Percentiles rank a stretch among this genome's conserved stretches.
These are phyloP conservation scores for Lordiphosa clarofinis DNA, from an alignment of 1,140 invertebrate species.

Conservation along the genomic window DNA sequence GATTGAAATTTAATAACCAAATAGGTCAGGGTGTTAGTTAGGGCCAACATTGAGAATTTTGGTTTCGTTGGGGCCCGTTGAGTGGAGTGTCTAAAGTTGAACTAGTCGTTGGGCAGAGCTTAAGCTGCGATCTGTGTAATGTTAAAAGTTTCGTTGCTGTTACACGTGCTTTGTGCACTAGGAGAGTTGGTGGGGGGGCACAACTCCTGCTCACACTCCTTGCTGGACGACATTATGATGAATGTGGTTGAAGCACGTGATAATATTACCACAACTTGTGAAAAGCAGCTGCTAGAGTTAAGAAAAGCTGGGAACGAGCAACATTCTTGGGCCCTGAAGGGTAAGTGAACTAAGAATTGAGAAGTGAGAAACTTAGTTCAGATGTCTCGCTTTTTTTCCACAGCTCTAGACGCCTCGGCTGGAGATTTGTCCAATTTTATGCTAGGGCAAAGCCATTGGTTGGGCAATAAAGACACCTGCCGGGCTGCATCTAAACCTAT, in stretches of 20 bases:
- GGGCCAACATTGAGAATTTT: too few species aligned
- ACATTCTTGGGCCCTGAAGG: conserved; percentile 40
- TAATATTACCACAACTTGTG: conserved; percentile 13
- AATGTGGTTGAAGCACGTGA: not conserved
- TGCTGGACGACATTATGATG: conserved; percentile 23
- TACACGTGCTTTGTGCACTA: too few species aligned
- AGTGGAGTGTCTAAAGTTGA: not conserved
- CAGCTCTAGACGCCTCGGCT: conserved; percentile 48
- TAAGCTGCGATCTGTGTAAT: too few species aligned
- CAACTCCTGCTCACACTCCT: not conserved
- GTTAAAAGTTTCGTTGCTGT: too few species aligned
- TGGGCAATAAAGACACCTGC: conserved; percentile 47
- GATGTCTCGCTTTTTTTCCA: too few species aligned
- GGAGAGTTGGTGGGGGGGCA: not conserved
- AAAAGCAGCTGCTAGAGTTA: conserved; percentile 20
- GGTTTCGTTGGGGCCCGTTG: not conserved
- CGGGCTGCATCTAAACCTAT: conserved; percentile 14
- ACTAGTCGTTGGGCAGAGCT: too few species aligned
- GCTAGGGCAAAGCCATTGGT: conserved; percentile 33
- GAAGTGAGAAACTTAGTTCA: too few species aligned
- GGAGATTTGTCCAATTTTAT: conserved; percentile 32
- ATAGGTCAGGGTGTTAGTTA: too few species aligned
- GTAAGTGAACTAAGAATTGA: conserved; percentile 8
- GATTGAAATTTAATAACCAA: too few species aligned
- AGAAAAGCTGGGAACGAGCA: conserved; percentile 5